phyloP scores from a whole-genome alignment of 2,888 invertebrate genomes.

The Caenorhabditis zanzibari region DNA sequence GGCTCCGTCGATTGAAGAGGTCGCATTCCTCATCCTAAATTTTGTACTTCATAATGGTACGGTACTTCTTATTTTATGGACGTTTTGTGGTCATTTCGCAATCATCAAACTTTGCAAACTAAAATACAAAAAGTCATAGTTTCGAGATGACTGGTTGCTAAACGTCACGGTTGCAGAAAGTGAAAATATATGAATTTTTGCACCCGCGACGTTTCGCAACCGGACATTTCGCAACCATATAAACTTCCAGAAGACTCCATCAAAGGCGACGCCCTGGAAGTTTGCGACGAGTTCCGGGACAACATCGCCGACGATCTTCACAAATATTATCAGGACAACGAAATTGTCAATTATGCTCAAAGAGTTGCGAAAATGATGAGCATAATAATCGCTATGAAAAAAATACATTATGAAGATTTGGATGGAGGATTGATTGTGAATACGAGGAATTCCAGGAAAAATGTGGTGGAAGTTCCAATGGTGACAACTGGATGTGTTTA shows the following conservation, averaged over 20 bases:
- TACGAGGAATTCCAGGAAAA: not conserved
- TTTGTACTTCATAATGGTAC: slow-evolving; percentile 54
- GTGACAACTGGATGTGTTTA: slow-evolving; percentile 8
- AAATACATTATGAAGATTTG: slow-evolving; percentile 51
- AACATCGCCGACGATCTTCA: slow-evolving; percentile 49
- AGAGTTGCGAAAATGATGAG: slow-evolving; percentile 55
- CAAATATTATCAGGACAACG: slow-evolving; percentile 42
- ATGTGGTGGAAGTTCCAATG: not conserved
- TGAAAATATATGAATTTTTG: too few species aligned
- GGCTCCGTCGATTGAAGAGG: slow-evolving; percentile 40
- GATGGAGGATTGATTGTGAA: slow-evolving; percentile 36
- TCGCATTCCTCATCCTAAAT: slow-evolving; percentile 41
- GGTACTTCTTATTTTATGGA: too few species aligned
- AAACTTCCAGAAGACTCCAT: slow-evolving; percentile 60
- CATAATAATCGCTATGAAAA: slow-evolving; percentile 34
- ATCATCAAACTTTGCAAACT: too few species aligned
- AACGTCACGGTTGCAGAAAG: too few species aligned
- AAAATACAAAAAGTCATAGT: too few species aligned
- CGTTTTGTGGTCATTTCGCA: too few species aligned
- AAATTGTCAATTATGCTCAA: slow-evolving; percentile 48
- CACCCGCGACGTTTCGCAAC: too few species aligned
- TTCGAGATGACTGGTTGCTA: too few species aligned
- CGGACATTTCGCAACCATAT: too few species aligned
- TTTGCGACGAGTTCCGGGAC: slow-evolving; percentile 52
- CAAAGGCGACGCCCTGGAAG: slow-evolving; percentile 24